Evolutionary conservation across 1,140 invertebrate species (phyloP).

Genomic region (Halyomorpha halys): DNA sequence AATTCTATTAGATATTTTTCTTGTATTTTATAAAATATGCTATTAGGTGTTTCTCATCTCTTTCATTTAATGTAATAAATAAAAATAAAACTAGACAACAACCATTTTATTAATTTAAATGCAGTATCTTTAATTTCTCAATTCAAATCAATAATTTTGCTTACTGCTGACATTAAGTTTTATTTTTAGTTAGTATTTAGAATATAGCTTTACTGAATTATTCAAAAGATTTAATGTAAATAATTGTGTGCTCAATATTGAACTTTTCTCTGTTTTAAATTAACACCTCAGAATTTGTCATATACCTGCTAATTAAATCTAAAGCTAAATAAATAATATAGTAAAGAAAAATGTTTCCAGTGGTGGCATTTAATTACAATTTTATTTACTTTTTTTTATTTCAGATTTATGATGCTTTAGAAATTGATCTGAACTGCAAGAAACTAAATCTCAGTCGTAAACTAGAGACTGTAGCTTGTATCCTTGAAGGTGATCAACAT

Average conservation of each 20-base stretch:
- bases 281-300: neutral
- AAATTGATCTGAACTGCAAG: slow-evolving; percentile 66
- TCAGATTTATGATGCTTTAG: slow-evolving; percentile 69
- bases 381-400: slow-evolving; percentile 32
- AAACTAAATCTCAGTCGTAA: slow-evolving; percentile 81
- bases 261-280: neutral
- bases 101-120: too few species aligned
- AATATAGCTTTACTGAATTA: neutral
- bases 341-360: neutral
- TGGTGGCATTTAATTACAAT: slow-evolving; percentile 19
- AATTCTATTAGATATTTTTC: too few species aligned
- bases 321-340: too few species aligned
- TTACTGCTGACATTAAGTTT: too few species aligned
- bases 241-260: neutral
- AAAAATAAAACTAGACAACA: too few species aligned
- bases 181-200: too few species aligned
- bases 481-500: slow-evolving; percentile 65
- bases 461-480: slow-evolving; percentile 80
- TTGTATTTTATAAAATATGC: too few species aligned
- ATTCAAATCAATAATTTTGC: too few species aligned
- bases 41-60: neutral
- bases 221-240: neutral
- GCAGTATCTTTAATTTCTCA: too few species aligned
- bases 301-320: too few species aligned
- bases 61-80: neutral